A percentile compares a stretch with the other conserved stretches of the same genome.
Conservation (phyloP, 2,113 vertebrate genomes). For the Cephalopholis sonnerati region DNA sequence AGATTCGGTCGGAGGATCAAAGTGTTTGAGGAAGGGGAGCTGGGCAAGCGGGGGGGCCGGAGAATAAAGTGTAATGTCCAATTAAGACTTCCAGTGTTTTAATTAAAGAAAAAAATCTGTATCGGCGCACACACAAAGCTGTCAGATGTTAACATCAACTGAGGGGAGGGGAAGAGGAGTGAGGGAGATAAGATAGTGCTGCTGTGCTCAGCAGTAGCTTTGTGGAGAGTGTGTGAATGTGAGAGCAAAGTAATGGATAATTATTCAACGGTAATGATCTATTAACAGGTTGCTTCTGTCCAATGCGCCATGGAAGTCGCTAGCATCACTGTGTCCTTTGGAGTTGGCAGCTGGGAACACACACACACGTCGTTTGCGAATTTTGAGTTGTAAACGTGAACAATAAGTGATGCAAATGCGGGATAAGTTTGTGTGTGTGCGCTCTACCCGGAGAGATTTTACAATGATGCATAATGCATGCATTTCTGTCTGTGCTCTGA, state of each 20-base stretch:
- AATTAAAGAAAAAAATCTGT: slow-evolving; percentile 69
- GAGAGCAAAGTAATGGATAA: slow-evolving; percentile 73
- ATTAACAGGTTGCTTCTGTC: slow-evolving; percentile 72
- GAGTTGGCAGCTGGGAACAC: slow-evolving; percentile 29
- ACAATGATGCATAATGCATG: slow-evolving; percentile 84
- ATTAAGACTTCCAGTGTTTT: slow-evolving; percentile 79
- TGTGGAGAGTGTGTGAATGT: slow-evolving; percentile 66
- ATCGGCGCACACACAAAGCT: slow-evolving; percentile 63
- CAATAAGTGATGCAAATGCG: slow-evolving; percentile 71
- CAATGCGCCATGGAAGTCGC: slow-evolving; percentile 44
- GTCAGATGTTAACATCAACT: slow-evolving; percentile 62
- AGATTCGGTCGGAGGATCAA: slow-evolving; percentile 68
- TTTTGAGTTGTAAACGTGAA: slow-evolving; percentile 61
- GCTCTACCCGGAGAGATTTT: slow-evolving; percentile 68
- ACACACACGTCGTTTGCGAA: slow-evolving; percentile 15
- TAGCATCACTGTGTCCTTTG: slow-evolving; percentile 44
- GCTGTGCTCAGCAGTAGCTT: slow-evolving; percentile 70
- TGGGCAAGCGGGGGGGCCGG: slow-evolving; percentile 30
- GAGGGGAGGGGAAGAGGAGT: slow-evolving; percentile 24
- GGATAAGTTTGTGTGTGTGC: slow-evolving; percentile 25
- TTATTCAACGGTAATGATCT: slow-evolving; percentile 80
- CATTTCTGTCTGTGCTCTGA: slow-evolving; percentile 76
- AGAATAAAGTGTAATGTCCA: slow-evolving; percentile 74
- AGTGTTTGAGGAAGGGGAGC: slow-evolving; percentile 58
- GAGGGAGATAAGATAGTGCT: slow-evolving; percentile 54